Conservation (phyloP, 2,113 vertebrate species). For the Dipodomys ordii region DNA sequence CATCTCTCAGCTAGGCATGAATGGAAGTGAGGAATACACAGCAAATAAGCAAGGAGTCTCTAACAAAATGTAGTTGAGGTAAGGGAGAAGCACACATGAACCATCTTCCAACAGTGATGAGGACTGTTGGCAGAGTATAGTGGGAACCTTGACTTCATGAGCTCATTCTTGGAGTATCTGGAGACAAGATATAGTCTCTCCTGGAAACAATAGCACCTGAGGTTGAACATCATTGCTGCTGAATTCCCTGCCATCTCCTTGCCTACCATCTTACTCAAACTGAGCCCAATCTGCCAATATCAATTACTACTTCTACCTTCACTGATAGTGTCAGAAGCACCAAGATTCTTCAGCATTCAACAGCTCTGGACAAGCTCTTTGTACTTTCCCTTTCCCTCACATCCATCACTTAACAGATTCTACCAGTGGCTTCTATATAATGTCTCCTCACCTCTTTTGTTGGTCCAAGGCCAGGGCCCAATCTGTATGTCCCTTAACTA, state of each 20-base stretch:
- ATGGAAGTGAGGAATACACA: too few species aligned
- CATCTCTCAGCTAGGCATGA: not conserved
- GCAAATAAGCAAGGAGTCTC: not conserved
- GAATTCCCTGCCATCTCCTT: not conserved
- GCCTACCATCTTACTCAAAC: not conserved
- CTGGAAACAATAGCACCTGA: not conserved
- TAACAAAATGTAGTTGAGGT: not conserved
- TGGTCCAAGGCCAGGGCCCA: too few species aligned
- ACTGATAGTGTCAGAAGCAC: not conserved
- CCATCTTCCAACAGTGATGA: too few species aligned
- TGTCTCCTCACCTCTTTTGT: not conserved
- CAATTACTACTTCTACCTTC: slow-evolving; percentile 5
- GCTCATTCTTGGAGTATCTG: not conserved
- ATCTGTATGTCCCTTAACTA: not conserved
- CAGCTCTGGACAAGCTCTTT: not conserved
- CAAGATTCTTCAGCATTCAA: not conserved
- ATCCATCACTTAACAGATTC: not conserved
- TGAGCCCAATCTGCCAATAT: not conserved
- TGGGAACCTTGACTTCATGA: not conserved
- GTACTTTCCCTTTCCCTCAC: not conserved
- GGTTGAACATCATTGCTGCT: not conserved
- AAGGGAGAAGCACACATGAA: not conserved
- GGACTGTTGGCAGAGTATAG: rapidly evolving
- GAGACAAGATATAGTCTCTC: not conserved
- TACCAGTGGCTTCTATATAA: not conserved